These are phyloP conservation scores for Pecten maximus DNA, from an alignment of 2,888 invertebrate species.

Conservation along the genomic window DNA sequence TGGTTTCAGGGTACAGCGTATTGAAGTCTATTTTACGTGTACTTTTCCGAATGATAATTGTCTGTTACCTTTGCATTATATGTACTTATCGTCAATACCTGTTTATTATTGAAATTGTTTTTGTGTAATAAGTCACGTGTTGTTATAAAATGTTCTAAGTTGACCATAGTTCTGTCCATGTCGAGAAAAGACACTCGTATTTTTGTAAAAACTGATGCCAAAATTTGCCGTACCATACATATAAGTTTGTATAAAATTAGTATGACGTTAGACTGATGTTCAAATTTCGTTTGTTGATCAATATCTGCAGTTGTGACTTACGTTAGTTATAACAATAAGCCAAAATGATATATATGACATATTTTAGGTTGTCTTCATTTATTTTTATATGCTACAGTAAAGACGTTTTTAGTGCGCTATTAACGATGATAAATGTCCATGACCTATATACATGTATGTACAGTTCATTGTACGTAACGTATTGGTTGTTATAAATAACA, in stretches of 20 bases:
- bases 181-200: not conserved
- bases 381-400: constrained; percentile 7
- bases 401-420: not conserved
- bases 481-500: not conserved
- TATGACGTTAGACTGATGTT: not conserved
- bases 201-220: not conserved
- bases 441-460: not conserved
- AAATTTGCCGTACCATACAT: not conserved
- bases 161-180: not conserved
- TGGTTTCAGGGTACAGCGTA: no score
- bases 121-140: not conserved
- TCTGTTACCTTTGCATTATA: not conserved
- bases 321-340: not conserved
- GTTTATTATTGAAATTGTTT: not conserved
- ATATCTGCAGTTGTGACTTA: not conserved
- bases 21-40: no score
- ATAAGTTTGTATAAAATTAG: not conserved
- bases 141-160: not conserved
- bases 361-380: not conserved
- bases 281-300: not conserved
- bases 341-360: not conserved
- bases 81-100: not conserved
- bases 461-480: not conserved
- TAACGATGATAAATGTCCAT: not conserved
- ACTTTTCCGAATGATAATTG: no score